phyloP scores from a whole-genome alignment of 2,888 invertebrate species.

The Endomychus coccineus region DNA sequence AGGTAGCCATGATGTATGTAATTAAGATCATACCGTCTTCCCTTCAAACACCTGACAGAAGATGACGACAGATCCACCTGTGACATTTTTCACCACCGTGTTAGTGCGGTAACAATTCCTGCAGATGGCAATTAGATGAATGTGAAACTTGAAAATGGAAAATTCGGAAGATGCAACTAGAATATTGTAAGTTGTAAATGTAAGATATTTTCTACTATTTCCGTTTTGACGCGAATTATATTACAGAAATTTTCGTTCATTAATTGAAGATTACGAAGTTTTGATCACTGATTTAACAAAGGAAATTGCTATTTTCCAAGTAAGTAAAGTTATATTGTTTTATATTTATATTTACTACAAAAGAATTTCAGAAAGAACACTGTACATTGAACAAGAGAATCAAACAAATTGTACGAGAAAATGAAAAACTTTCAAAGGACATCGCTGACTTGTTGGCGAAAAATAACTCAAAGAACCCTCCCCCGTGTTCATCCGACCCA shows the following conservation, averaged over 20 bases:
- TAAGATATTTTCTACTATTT: no score
- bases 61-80: no score
- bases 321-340: slow-evolving; percentile 12
- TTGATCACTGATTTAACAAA: slow-evolving; percentile 26
- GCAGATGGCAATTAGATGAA: no score
- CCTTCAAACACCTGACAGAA: no score
- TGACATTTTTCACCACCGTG: no score
- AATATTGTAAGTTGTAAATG: no score
- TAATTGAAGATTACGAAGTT: slow-evolving; percentile 14
- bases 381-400: slow-evolving; percentile 23
- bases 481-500: neutral
- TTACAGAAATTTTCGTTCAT: slow-evolving; percentile 12
- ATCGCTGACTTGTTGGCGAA: slow-evolving; percentile 6
- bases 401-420: slow-evolving; percentile 25
- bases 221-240: no score
- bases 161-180: no score
- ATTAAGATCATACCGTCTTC: no score
- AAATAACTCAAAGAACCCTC: slow-evolving; percentile 3
- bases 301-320: slow-evolving; percentile 28
- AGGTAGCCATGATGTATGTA: no score
- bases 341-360: neutral
- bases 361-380: slow-evolving; percentile 27
- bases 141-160: no score
- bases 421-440: slow-evolving; percentile 21
- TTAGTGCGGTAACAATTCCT: no score